Evolutionary conservation across 2,888 invertebrate species (phyloP).

Genomic region (Rhodophaea formosa): DNA sequence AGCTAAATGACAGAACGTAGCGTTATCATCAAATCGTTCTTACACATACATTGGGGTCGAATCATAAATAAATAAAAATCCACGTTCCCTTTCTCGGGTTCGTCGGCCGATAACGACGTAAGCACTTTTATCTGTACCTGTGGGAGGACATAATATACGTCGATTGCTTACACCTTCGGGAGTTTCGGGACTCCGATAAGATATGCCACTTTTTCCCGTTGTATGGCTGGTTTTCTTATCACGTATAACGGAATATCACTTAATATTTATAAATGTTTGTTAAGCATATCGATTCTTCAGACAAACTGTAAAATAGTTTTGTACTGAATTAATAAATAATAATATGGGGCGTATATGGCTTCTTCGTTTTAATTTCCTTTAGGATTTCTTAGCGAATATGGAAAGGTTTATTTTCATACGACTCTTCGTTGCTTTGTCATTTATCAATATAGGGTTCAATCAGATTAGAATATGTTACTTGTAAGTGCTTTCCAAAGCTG

Average conservation of each 20-base stretch:
- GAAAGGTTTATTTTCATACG: no score
- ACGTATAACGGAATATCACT: not conserved
- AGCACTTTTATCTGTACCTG: constrained; percentile 5
- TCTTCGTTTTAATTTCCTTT: no score
- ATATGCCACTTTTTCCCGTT: not conserved
- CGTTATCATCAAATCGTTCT: not conserved
- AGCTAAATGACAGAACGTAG: not conserved
- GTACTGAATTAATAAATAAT: no score
- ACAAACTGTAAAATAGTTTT: no score
- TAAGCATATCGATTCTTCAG: no score
- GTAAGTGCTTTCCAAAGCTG: no score
- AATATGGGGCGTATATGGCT: no score
- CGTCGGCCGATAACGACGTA: constrained; percentile 7
- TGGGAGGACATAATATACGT: not conserved
- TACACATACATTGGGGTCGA: not conserved
- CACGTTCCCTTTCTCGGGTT: not conserved
- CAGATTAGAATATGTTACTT: no score
- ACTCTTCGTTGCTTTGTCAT: no score
- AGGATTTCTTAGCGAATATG: no score
- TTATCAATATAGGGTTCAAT: no score
- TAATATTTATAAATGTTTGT: no score
- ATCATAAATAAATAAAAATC: constrained; percentile 4
- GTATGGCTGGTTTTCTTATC: not conserved
- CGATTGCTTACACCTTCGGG: not conserved
- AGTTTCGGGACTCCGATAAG: not conserved